Conservation (phyloP, 2,888 invertebrate genomes). For the Teleiodes luculella region DNA sequence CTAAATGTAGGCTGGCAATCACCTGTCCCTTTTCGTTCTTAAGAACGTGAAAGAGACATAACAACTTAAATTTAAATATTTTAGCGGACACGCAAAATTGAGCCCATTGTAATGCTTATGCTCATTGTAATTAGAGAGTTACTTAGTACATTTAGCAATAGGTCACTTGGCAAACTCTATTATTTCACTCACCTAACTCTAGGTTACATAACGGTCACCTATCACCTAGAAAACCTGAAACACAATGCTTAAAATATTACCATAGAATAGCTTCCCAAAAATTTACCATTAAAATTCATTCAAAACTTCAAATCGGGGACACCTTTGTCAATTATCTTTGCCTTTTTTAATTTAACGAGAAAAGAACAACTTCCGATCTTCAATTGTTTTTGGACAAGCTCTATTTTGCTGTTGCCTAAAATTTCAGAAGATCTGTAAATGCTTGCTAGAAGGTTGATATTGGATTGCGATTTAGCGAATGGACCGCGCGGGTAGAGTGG, state of each 20-base stretch:
- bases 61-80: no score
- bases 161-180: background rate
- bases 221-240: background rate
- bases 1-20: no score
- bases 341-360: constrained; percentile 13
- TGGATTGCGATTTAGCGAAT: background rate
- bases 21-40: no score
- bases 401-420: background rate
- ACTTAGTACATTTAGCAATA: no score
- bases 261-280: background rate
- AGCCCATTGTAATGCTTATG: no score
- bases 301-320: constrained; percentile 9
- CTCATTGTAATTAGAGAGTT: no score
- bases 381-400: background rate
- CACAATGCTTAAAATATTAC: no score
- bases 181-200: background rate
- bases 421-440: background rate
- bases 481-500: background rate
- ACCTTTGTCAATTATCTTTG: constrained; percentile 20
- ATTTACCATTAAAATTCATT: background rate
- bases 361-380: constrained; percentile 1
- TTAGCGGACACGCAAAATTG: no score
- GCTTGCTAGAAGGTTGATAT: background rate
- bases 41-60: no score
- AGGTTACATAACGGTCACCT: background rate